phyloP scores from a whole-genome alignment of 2,888 invertebrate genomes.

The Synergus laeviventris region DNA sequence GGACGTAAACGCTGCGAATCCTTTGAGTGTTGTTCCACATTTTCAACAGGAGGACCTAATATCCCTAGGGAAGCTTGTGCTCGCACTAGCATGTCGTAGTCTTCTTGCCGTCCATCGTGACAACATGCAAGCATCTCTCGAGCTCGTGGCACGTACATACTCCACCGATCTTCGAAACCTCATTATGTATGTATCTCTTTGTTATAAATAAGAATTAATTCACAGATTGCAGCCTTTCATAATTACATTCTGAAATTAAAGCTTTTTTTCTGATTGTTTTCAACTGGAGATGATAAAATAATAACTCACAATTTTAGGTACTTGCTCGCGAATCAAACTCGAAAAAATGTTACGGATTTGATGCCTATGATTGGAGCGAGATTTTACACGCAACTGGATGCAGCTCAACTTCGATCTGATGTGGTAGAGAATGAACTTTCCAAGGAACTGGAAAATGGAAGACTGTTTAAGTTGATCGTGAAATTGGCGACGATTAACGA shows the following conservation, averaged over 20 bases:
- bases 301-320: constrained; percentile 79
- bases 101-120: constrained; percentile 91
- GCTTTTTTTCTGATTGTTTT: constrained; percentile 11
- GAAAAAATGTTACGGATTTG: constrained; percentile 93
- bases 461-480: constrained; percentile 91
- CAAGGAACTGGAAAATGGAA: constrained; percentile 96
- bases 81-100: constrained; percentile 95
- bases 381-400: constrained; percentile 97
- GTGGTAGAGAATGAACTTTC: constrained; percentile 92
- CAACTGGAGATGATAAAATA: background rate
- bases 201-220: constrained; percentile 33
- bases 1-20: constrained; percentile 84
- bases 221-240: background rate
- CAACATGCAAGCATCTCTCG: constrained; percentile 91
- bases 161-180: constrained; percentile 96
- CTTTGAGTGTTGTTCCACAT: constrained; percentile 82
- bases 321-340: constrained; percentile 82
- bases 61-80: constrained; percentile 91
- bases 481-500: constrained; percentile 97
- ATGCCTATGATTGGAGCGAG: constrained; percentile 99
- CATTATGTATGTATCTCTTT: constrained; percentile 84
- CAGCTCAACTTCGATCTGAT: constrained; percentile 91
- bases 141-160: constrained; percentile 92
- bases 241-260: background rate
- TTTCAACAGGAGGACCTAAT: constrained; percentile 95